Base-by-base conservation (phyloP, 1,140 invertebrate species). In the Dufourea novaeangliae region DNA sequence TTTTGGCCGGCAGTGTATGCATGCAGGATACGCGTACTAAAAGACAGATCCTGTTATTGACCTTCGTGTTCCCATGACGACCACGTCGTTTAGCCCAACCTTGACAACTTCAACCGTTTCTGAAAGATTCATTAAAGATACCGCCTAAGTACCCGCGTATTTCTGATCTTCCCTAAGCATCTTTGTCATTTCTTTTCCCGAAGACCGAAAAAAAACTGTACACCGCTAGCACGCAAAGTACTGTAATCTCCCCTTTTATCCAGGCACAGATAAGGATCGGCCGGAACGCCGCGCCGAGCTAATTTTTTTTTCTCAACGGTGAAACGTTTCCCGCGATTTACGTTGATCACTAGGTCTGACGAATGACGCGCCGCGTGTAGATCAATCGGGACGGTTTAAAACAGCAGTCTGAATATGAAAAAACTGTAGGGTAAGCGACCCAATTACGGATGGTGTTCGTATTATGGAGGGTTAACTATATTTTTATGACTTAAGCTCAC, bases 281-380 rank as follows among this genome's bases (percentile, higher is more conserved):
- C 44, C n/a, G 8, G 61, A 64, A 29, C 46, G 37, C 41, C n/a
- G n/a, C n/a, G n/a, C n/a, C n/a, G 39, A 59, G 78, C 52, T 54
- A 77, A 70, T 82, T 81, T 82, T 82, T 44, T n/a, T n/a, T n/a
- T n/a, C n/a, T n/a, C n/a, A n/a, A 67, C 59, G 50, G 1, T 56
- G 46, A 27, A 27, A 20, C 37, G 63, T 81, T 70, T 22, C 27
- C 37, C 7, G 61, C 56, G 64, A 80, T 82, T 80, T 80, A 80
- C 62, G 50, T 29, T 52, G 57, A 72, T 72, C 57, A 61, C 7
- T 17, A 22, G 0, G 29, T 6, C 41, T 10, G 2, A 14, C 11
- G 29, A 57, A 59, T 29, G 39, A 17, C n/a, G 68, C 29, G 10
- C 11, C 29, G 44, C 59, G 22, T 56, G 76, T 44, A 46, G 34